These are phyloP conservation scores for Okamejei kenojei DNA, from an alignment of 2,797 vertebrate species.

Conservation along the genomic window DNA sequence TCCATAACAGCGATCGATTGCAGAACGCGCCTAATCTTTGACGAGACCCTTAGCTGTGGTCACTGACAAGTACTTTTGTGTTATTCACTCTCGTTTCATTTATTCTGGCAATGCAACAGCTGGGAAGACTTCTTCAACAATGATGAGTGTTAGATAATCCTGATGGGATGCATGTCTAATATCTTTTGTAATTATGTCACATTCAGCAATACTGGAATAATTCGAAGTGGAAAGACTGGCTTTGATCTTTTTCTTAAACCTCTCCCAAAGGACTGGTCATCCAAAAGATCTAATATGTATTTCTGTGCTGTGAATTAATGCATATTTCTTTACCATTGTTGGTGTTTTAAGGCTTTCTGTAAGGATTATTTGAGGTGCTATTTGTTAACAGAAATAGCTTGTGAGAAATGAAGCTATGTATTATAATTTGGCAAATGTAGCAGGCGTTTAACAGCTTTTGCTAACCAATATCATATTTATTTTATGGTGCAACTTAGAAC, in stretches of 20 bases:
- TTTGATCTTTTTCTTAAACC: slow-evolving; percentile 80
- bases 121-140: slow-evolving; percentile 73
- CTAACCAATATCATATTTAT: not conserved
- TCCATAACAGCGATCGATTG: slow-evolving; percentile 8
- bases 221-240: slow-evolving; percentile 71
- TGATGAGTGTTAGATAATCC: slow-evolving; percentile 80
- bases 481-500: not conserved
- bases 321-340: slow-evolving; percentile 61
- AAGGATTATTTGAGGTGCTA: not conserved
- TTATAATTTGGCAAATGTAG: slow-evolving; percentile 8
- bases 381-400: slow-evolving; percentile 23
- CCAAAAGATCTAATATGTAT: slow-evolving; percentile 73
- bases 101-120: slow-evolving; percentile 69
- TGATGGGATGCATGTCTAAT: slow-evolving; percentile 75
- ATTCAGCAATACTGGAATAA: slow-evolving; percentile 79
- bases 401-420: slow-evolving; percentile 8
- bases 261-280: slow-evolving; percentile 70
- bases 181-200: slow-evolving; percentile 85
- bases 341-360: slow-evolving; percentile 52
- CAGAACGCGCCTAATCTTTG: slow-evolving; percentile 42
- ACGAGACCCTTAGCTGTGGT: slow-evolving; percentile 49
- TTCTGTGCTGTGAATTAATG: slow-evolving; percentile 66
- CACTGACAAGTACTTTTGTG: slow-evolving; percentile 62
- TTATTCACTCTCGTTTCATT: slow-evolving; percentile 62
- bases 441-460: not conserved